Evolutionary conservation across 2,888 invertebrate genomes (phyloP).

Genomic region (Plebejus argus): DNA sequence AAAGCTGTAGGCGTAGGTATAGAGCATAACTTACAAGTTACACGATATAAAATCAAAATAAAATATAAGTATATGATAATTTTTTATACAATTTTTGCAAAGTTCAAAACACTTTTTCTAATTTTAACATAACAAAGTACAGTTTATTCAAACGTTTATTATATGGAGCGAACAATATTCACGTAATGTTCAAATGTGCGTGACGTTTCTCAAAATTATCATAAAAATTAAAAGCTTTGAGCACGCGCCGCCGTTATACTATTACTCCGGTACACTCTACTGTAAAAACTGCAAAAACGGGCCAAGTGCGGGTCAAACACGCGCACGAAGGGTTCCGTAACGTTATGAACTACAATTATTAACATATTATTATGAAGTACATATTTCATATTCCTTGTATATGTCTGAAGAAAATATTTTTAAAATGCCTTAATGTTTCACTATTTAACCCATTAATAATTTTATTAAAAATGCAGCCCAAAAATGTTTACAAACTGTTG

Average conservation of each 20-base stretch:
- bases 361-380: no score
- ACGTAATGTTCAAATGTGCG: conserved; percentile 38
- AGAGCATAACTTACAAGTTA: background rate
- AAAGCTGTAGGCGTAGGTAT: no score
- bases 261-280: conserved; percentile 32
- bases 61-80: background rate
- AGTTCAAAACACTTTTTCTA: background rate
- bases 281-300: background rate
- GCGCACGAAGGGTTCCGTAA: no score
- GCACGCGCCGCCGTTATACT: conserved; percentile 52
- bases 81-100: background rate
- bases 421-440: no score
- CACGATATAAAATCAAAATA: no score
- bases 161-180: conserved; percentile 17
- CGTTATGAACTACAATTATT: no score
- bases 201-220: conserved; percentile 45
- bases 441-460: no score
- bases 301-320: no score
- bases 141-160: conserved; percentile 6
- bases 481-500: no score
- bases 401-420: no score
- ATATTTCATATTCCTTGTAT: no score
- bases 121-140: conserved; percentile 1
- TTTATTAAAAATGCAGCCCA: no score
- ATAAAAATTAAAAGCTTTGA: conserved; percentile 56